phyloP scores from a whole-genome alignment of 1,140 invertebrate species.

The Physella acuta region DNA sequence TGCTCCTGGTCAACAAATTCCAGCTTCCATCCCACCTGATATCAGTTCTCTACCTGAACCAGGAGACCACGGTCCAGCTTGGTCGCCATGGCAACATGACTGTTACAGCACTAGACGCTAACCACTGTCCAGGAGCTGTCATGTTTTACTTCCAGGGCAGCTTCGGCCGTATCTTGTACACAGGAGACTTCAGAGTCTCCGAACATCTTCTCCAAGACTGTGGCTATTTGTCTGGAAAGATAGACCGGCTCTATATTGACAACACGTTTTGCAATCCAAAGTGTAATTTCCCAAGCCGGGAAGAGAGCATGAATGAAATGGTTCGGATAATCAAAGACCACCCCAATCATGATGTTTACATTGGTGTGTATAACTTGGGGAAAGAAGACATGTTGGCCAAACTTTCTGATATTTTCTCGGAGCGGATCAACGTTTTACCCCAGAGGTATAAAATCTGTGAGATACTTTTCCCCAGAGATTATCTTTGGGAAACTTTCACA shows the following conservation, averaged over 20 bases:
- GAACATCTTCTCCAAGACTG: constrained; percentile 6
- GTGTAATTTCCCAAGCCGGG: constrained; percentile 54
- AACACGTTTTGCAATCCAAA: constrained; percentile 61
- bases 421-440: constrained; percentile 52
- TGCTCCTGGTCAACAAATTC: constrained; percentile 40
- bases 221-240: constrained; percentile 12
- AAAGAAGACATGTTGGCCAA: constrained; percentile 58
- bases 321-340: constrained; percentile 45
- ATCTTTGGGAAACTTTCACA: too few relatives aligned
- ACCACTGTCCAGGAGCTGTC: constrained; percentile 62
- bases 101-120: constrained; percentile 61
- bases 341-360: constrained; percentile 46
- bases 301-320: constrained; percentile 44
- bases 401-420: constrained; percentile 47
- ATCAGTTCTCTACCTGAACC: neutral
- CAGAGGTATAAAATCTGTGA: constrained; percentile 42
- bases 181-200: constrained; percentile 54
- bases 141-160: constrained; percentile 64
- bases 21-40: neutral
- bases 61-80: constrained; percentile 41
- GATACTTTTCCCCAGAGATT: constrained; percentile 48
- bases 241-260: constrained; percentile 61
- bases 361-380: constrained; percentile 57
- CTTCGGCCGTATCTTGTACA: constrained; percentile 62
- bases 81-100: constrained; percentile 44